Evolutionary conservation across 2,888 invertebrate species (phyloP).

Genomic region (Bursaphelenchus okinawaensis): DNA sequence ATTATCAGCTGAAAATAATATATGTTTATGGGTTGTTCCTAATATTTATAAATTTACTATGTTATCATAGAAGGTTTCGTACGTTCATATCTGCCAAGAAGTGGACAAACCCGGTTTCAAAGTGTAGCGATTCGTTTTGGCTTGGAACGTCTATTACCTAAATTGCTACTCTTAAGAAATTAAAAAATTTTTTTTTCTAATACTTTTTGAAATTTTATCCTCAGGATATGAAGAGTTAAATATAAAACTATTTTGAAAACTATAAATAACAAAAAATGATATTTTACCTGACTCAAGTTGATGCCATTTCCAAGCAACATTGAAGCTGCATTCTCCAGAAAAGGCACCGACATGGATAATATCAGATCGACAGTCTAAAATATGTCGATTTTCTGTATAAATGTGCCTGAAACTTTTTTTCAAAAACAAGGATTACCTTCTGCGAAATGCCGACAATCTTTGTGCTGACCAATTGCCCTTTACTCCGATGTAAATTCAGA

Average conservation of each 20-base stretch:
- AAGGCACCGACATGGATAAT: constrained; percentile 49
- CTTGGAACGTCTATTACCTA: constrained; percentile 18
- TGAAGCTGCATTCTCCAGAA: constrained; percentile 50
- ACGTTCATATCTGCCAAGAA: constrained; percentile 22
- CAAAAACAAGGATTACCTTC: constrained; percentile 34
- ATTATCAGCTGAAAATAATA: no score
- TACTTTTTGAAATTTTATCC: no score
- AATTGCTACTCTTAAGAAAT: no score
- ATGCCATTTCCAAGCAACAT: constrained; percentile 45
- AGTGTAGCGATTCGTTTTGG: constrained; percentile 21
- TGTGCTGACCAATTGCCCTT: constrained; percentile 40
- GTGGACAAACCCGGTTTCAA: constrained; percentile 25
- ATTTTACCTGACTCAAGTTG: constrained; percentile 12
- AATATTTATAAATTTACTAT: no score
- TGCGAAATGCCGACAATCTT: constrained; percentile 48
- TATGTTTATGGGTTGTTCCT: no score
- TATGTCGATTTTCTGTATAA: neutral
- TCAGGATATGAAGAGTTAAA: no score
- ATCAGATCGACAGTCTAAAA: constrained; percentile 50
- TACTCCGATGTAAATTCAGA: constrained; percentile 46
- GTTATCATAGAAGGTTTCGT: constrained; percentile 11
- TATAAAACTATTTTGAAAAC: no score
- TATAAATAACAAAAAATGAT: no score
- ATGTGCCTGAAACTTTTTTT: no score
- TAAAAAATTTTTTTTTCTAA: no score